Conservation (phyloP, 2,888 invertebrate species). For the Noctua janthina region DNA sequence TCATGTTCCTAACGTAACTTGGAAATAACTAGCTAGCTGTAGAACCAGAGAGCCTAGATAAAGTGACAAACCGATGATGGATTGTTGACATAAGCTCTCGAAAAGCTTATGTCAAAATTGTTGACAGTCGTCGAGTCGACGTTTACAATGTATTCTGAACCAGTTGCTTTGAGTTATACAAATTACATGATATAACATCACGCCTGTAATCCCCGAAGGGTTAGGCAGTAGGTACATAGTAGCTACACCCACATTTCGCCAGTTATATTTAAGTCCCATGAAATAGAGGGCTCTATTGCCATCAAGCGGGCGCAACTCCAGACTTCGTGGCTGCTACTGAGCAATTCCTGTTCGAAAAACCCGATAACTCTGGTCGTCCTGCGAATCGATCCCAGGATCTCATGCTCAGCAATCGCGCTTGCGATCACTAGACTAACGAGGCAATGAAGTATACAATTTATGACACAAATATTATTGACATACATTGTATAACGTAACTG, state of each 20-base stretch:
- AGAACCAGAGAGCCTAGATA: background rate
- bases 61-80: background rate
- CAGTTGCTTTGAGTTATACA: background rate
- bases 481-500: background rate
- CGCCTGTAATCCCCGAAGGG: background rate
- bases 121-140: background rate
- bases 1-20: background rate
- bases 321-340: background rate
- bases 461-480: background rate
- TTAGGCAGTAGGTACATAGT: background rate
- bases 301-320: too few species aligned
- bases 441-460: background rate
- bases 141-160: background rate
- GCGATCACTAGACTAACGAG: background rate
- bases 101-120: background rate
- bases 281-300: background rate
- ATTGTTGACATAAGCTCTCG: background rate
- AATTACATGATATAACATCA: background rate
- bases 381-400: too few species aligned
- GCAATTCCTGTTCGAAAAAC: background rate
- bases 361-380: background rate
- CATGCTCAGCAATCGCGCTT: too few species aligned
- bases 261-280: background rate
- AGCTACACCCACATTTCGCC: background rate
- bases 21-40: background rate